Conservation (phyloP, 2,797 vertebrate species). For the Nasua narica region DNA sequence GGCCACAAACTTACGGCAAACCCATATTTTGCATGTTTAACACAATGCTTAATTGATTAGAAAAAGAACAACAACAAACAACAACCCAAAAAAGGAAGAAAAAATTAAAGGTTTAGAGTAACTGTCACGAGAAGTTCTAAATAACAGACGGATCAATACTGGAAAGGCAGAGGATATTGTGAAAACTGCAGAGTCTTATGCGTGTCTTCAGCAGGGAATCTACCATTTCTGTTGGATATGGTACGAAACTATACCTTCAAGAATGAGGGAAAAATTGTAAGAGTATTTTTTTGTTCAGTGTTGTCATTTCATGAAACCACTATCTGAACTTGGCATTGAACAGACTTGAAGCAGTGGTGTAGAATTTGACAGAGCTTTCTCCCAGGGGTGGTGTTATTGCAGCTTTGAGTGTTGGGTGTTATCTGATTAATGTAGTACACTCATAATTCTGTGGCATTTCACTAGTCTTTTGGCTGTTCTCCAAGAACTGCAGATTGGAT, state of each 20-base stretch:
- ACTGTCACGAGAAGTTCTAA: neutral
- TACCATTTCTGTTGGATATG: neutral
- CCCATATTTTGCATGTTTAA: neutral
- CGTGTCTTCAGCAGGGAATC: neutral
- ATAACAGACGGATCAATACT: conserved; percentile 6
- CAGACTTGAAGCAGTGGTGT: neutral
- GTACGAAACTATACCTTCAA: neutral
- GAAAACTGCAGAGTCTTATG: neutral
- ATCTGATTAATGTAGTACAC: neutral
- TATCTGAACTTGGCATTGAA: neutral
- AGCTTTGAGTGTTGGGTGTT: neutral
- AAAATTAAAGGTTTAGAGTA: neutral
- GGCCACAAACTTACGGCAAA: neutral
- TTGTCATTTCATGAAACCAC: neutral
- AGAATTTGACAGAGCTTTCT: conserved; percentile 42
- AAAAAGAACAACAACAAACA: neutral
- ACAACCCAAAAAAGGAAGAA: neutral
- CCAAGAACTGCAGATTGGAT: neutral
- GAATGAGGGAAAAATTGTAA: neutral
- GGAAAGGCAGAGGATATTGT: neutral
- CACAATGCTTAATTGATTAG: neutral
- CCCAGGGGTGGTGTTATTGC: neutral
- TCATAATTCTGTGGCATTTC: conserved; percentile 17
- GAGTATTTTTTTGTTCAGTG: neutral
- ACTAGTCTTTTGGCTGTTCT: neutral